phyloP scores from a whole-genome alignment of 2,113 vertebrate genomes.

The Ictidomys tridecemlineatus region DNA sequence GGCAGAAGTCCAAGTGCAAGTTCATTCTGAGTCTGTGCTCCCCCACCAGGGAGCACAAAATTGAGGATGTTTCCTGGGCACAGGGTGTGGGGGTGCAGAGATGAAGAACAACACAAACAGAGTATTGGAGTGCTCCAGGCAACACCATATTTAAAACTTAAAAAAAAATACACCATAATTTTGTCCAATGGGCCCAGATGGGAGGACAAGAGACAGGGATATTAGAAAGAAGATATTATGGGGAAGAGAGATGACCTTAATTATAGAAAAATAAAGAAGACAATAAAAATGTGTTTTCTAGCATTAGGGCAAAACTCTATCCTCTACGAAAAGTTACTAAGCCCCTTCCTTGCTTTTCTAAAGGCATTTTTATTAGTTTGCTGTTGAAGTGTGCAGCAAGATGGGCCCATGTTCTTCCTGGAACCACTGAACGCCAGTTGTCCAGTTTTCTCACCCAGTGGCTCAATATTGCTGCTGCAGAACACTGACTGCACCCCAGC shows the following conservation, averaged over 20 bases:
- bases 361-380: neutral
- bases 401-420: neutral
- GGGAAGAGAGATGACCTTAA: neutral
- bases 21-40: neutral
- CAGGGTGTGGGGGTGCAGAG: neutral
- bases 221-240: neutral
- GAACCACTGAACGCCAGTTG: neutral
- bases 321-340: neutral
- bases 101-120: rapidly evolving
- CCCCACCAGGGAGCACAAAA: neutral
- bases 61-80: neutral
- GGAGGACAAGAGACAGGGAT: neutral
- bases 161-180: neutral
- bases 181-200: neutral
- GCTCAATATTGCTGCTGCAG: slow-evolving; percentile 58
- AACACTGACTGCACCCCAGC: slow-evolving; percentile 10
- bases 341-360: neutral
- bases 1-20: neutral
- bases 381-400: neutral
- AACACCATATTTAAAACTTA: neutral
- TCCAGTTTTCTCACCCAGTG: slow-evolving; percentile 56
- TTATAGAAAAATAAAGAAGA: neutral
- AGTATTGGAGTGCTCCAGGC: rapidly evolving
- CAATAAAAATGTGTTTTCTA: slow-evolving; percentile 34
- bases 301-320: neutral